Conservation (phyloP, 2,888 invertebrate species). For the Nowickia ferox region DNA sequence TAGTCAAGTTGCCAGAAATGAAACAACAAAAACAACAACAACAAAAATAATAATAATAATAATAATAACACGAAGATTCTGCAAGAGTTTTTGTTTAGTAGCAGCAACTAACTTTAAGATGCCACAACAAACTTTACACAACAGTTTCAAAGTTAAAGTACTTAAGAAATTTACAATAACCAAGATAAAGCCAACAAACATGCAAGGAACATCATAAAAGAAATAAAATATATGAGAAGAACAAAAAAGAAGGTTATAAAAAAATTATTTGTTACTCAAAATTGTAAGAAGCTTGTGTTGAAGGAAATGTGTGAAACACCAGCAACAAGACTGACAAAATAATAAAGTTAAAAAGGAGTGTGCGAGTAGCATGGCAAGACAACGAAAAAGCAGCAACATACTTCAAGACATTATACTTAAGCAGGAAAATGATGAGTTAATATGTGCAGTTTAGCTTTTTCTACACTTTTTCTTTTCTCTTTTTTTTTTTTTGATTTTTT, state of each 20-base stretch:
- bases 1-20: conserved; percentile 42
- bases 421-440: conserved; percentile 67
- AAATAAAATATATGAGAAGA: not conserved
- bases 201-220: conserved; percentile 25
- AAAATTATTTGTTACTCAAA: conserved; percentile 15
- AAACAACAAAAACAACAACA: not conserved
- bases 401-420: conserved; percentile 51
- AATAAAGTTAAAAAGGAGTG: conserved; percentile 55
- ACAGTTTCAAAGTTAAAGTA: conserved; percentile 55
- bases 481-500: not conserved
- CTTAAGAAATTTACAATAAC: conserved; percentile 63
- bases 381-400: conserved; percentile 7
- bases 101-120: conserved; percentile 16
- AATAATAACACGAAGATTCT: conserved; percentile 35
- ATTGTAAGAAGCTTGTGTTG: conserved; percentile 24
- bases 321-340: conserved; percentile 35
- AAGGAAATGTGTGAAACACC: not conserved
- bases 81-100: conserved; percentile 35
- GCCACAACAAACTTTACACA: conserved; percentile 56
- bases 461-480: not conserved
- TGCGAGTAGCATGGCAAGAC: conserved; percentile 42
- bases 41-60: not conserved
- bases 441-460: conserved; percentile 54
- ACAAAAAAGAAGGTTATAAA: not conserved
- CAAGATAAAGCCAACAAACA: conserved; percentile 47